Base-by-base conservation (phyloP, 53 echinoderm and acorn worm species). In the Mesocentrotus franciscanus region DNA sequence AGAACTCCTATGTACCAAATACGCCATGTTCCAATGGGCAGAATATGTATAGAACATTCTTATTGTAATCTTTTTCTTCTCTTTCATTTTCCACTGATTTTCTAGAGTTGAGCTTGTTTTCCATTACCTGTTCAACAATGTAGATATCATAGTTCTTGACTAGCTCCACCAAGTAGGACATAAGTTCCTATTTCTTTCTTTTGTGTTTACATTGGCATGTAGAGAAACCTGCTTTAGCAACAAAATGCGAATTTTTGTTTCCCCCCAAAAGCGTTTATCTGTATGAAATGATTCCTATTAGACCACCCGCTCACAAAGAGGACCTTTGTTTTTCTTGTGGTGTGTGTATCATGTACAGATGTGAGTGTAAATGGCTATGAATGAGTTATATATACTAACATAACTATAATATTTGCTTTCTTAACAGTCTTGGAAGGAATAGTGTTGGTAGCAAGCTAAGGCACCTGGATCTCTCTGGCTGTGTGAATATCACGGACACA, bases 391-490 rank as follows among this genome's bases (percentile, higher is more conserved):
- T 72, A 30, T 30, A 74, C 29, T 74, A 30, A 32, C 29, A 30
- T 1, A 10, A 9, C 32, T 11, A 13, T 74, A 13, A 74, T 74
- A 12, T 74, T 30, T 84, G 18, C 17, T 84, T 87, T 87, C 34
- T 29, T 2, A 9, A 56, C 75, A 93, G 93, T 2, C 81, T 93
- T 33, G 93, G 81, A 76, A 78, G 36, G 81, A 56, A 30, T 94
- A 95, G 97, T 49, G 95, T 96, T 49, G 98, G 97, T 29, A 92
- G 92, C 72, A 94, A 96, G 42, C 95, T 99, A 64, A 96, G 96
- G 76, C 96, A 98, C 68, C 72, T 99, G 57, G 97, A 99, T 66
- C 95, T 99, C 30, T 95, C 99, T 75, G 99, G 99, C 62, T 99
- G 97, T 81, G 72, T 95, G 64, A 97, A 96, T 29, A 97, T 99